Base-by-base conservation (phyloP, 2,113 vertebrate genomes). In the Hippocampus guttulatus region DNA sequence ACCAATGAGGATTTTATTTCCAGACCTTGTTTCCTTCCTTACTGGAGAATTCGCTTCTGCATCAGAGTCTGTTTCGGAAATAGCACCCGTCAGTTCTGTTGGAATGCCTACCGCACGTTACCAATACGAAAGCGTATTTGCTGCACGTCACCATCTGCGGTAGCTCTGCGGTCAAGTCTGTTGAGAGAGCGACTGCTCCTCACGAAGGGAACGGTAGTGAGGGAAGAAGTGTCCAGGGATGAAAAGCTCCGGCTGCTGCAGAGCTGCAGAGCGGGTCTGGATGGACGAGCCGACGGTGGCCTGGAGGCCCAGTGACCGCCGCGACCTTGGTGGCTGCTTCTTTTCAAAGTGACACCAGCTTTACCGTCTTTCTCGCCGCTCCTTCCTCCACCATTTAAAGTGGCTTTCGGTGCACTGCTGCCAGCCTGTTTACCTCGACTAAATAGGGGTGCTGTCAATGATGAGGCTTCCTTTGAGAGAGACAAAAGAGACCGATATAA, bases 191-290 rank as follows among this genome's bases (percentile, higher is more conserved):
- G 81, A 70, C 84, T 85, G 75, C 78, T 85, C 43, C 85, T 86
- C 65, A 81, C 81, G 75, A 83, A 86, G 0, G 81, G 78, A 23
- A 79, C 72, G 9, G 74, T 69, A 23, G 69, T 47, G 41, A 86
- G 66, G 52, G 84, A 81, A 58, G 77, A 55, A 52, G 75, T 75
- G 78, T 82, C 67, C 51, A 89, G 85, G 67, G 86, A 87, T 0
- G 88, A 87, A 25, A 87, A 85, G 75, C 88, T 89, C 11, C 73
- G 84, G 64, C 88, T 89, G 78, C 81, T 86, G 61, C 82, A 64
- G 74, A 88, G 85, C 54, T 74, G 79, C 27, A 74, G 16, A 66
- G 70, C 63, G 5, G 78, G 38, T 75, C 63, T 69, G 15, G 73
- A 7, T 5, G 71, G 25, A 1, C 51, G 68, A 68, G 78, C 5